A percentile compares a stretch with the other conserved stretches of the same genome.
phyloP scores from a whole-genome alignment of 2,797 vertebrate species.

The Coregonus ussuriensis region DNA sequence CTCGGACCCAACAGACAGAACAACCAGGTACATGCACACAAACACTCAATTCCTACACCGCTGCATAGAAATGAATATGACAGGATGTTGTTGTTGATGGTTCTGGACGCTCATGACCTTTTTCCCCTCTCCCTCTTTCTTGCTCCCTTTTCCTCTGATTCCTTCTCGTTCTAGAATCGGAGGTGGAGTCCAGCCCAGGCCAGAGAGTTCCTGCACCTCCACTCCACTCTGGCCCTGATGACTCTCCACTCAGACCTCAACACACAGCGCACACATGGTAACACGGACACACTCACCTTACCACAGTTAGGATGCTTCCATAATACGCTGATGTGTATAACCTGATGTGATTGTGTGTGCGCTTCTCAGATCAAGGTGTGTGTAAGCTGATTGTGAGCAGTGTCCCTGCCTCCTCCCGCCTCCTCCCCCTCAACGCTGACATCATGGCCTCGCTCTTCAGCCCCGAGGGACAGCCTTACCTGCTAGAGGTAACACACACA shows the following conservation, averaged over 20 bases:
- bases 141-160: background rate
- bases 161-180: slow-evolving; percentile 82
- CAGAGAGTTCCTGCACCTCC: slow-evolving; percentile 95
- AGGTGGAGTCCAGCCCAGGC: slow-evolving; percentile 98
- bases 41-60: background rate
- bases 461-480: slow-evolving; percentile 91
- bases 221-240: slow-evolving; percentile 92
- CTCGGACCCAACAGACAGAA: slow-evolving; percentile 89
- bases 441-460: slow-evolving; percentile 90
- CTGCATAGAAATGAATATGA: background rate
- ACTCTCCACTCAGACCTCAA: slow-evolving; percentile 89
- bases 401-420: slow-evolving; percentile 69
- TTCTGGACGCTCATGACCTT: background rate
- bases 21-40: slow-evolving; percentile 82
- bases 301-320: background rate
- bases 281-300: slow-evolving; percentile 44
- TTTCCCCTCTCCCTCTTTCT: background rate
- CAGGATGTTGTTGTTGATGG: background rate
- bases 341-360: slow-evolving; percentile 25
- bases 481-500: slow-evolving; percentile 84
- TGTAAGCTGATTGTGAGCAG: slow-evolving; percentile 79
- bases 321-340: background rate
- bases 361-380: slow-evolving; percentile 80
- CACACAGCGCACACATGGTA: slow-evolving; percentile 87
- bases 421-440: slow-evolving; percentile 87